Percentiles rank a stretch among this genome's conserved stretches.
Conservation (phyloP, 1,140 invertebrate genomes). For the Linepithema humile region DNA sequence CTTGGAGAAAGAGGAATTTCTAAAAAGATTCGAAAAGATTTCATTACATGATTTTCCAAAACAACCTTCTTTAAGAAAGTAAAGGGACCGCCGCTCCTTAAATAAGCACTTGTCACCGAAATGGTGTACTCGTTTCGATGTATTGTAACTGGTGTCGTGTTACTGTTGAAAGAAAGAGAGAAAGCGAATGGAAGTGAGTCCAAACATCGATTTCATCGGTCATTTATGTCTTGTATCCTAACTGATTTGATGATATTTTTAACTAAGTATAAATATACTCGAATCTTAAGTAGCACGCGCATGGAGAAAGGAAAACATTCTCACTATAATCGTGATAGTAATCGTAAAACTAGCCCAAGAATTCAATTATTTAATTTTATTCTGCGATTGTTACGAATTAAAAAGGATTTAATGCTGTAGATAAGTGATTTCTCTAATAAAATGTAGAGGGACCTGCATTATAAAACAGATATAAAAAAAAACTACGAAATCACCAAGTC, state of each 20-base stretch:
- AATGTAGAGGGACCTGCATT: not conserved
- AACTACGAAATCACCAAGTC: not conserved
- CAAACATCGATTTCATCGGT: not conserved
- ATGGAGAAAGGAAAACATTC: not conserved
- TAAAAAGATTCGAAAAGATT: not conserved
- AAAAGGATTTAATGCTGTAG: not conserved
- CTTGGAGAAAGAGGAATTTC: slow-evolving; percentile 27
- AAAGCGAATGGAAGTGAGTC: not conserved
- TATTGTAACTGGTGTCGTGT: not conserved
- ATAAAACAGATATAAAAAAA: not conserved
- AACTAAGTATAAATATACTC: not conserved
- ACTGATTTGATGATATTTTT: not conserved
- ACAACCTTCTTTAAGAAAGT: not conserved
- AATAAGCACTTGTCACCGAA: not conserved
- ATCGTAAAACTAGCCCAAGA: not conserved
- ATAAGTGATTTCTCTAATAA: not conserved
- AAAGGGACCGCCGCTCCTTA: not conserved
- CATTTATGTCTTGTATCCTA: not conserved
- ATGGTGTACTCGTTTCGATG: not conserved
- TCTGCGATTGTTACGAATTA: not conserved
- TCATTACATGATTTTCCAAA: slow-evolving; percentile 8
- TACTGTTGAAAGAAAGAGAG: not conserved
- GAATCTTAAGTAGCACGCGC: not conserved
- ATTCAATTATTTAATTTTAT: not conserved
- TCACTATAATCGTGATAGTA: not conserved